Percentiles rank a stretch among this genome's conserved stretches.
Conservation (phyloP, 2,113 vertebrate genomes). For the Tonatia bakeri region DNA sequence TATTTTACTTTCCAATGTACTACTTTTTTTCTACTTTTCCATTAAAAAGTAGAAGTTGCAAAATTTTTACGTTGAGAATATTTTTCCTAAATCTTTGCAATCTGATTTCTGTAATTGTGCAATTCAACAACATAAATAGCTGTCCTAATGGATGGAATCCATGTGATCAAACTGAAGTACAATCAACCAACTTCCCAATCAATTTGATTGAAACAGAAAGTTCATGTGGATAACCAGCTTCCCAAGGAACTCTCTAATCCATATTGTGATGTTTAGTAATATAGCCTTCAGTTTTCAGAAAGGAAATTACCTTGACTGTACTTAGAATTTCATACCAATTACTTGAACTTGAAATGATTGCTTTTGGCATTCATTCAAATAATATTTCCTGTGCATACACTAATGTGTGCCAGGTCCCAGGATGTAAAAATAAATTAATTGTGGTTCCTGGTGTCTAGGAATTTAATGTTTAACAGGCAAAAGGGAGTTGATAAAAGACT, state of each 20-base stretch:
- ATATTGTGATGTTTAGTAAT: background rate
- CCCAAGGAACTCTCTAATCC: background rate
- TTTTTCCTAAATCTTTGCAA: background rate
- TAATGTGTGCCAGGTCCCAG: background rate
- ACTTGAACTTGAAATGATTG: background rate
- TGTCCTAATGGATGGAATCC: background rate
- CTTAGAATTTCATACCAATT: conserved; percentile 22
- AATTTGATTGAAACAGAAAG: background rate
- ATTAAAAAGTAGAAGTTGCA: no score
- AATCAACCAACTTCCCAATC: background rate
- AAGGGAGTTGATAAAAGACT: background rate
- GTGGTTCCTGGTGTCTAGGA: background rate
- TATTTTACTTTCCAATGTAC: no score
- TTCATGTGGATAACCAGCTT: background rate
- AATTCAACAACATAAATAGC: background rate
- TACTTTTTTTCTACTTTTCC: no score
- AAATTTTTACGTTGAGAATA: background rate
- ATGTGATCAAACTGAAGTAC: conserved; percentile 1
- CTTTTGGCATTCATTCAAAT: background rate
- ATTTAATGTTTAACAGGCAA: background rate
- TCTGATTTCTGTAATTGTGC: background rate
- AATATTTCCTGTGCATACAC: background rate
- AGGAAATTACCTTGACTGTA: background rate
- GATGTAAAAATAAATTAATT: background rate
- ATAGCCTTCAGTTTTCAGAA: background rate